phyloP scores from a whole-genome alignment of 2,113 vertebrate species.

The Noturus placidus region DNA sequence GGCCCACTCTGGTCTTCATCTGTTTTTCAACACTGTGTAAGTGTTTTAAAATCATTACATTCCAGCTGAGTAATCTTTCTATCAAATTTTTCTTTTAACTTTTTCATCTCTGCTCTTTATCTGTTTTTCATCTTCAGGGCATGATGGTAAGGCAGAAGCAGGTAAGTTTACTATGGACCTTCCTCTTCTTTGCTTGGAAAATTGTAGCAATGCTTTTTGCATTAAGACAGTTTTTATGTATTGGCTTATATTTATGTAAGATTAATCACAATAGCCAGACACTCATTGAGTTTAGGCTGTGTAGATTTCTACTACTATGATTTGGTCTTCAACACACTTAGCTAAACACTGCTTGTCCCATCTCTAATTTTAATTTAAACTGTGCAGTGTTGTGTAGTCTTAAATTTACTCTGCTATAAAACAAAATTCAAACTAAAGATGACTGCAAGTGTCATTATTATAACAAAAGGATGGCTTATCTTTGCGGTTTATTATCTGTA shows the following conservation, averaged over 20 bases:
- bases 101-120: neutral
- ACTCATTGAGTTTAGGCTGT: constrained; percentile 44
- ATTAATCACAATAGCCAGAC: neutral
- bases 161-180: constrained; percentile 59
- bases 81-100: neutral
- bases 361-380: neutral
- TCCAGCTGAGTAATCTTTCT: neutral
- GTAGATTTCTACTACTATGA: neutral
- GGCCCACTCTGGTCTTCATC: constrained; percentile 30
- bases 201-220: constrained; percentile 3
- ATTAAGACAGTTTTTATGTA: constrained; percentile 45
- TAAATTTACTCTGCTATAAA: neutral
- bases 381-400: constrained; percentile 1
- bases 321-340: neutral
- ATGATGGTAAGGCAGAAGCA: constrained; percentile 42
- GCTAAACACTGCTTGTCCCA: neutral
- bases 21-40: constrained; percentile 42
- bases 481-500: neutral
- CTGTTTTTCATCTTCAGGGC: constrained; percentile 50
- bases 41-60: neutral
- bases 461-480: neutral
- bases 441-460: neutral
- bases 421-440: neutral
- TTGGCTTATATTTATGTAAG: constrained; percentile 28
- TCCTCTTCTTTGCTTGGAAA: neutral